A percentile compares a stretch with the other conserved stretches of the same genome.
Evolutionary conservation across 2,888 invertebrate species (phyloP).

Genomic region (Drosophila atripex): DNA sequence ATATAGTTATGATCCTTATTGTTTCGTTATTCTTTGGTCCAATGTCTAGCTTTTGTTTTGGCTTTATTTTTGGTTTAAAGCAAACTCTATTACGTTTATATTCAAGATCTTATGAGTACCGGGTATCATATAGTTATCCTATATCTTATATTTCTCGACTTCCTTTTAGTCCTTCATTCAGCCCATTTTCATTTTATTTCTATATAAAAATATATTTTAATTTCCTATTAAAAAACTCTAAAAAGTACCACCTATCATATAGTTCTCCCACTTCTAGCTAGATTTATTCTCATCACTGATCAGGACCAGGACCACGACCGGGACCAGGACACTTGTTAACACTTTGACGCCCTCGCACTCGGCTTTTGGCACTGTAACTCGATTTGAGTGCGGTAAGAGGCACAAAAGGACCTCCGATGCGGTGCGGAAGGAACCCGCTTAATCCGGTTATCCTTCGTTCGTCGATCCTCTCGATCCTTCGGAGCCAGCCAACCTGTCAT

Average conservation of each 20-base stretch:
- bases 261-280: background rate
- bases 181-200: background rate
- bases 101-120: background rate
- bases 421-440: constrained; percentile 59
- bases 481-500: constrained; percentile 52
- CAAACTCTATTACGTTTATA: no score
- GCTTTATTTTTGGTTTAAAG: no score
- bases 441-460: constrained; percentile 46
- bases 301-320: constrained; percentile 14
- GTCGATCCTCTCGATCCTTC: constrained; percentile 7
- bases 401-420: constrained; percentile 22
- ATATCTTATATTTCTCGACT: no score
- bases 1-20: no score
- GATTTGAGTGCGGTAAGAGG: constrained; percentile 50
- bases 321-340: constrained; percentile 79
- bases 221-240: no score
- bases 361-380: constrained; percentile 70
- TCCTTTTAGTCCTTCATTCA: background rate
- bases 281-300: constrained; percentile 15
- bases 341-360: constrained; percentile 73
- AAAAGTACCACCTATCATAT: background rate
- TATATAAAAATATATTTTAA: background rate
- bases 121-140: background rate
- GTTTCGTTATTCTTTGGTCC: no score
- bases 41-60: no score